Conservation (phyloP, 2,797 vertebrate species). For the Chiloscyllium punctatum region DNA sequence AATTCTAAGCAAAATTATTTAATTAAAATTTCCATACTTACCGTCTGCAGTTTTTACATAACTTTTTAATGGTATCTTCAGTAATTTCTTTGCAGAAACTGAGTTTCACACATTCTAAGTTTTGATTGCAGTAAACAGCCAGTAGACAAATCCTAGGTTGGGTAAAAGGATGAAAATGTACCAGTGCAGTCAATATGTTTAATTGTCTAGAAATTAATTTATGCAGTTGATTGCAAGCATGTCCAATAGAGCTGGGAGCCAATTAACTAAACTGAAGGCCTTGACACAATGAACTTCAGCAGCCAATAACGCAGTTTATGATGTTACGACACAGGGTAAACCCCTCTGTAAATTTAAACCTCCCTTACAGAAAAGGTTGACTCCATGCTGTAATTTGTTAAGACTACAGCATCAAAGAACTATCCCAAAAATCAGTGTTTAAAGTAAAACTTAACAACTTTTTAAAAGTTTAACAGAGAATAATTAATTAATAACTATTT, state of each 20-base stretch:
- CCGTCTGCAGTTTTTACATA: conserved; percentile 49
- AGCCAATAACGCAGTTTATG: neutral
- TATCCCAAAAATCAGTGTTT: no score
- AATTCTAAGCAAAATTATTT: neutral
- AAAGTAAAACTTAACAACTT: no score
- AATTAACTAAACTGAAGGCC: neutral
- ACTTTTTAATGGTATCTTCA: conserved; percentile 48
- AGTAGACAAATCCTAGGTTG: conserved; percentile 48
- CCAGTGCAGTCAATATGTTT: neutral
- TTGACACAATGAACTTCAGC: neutral
- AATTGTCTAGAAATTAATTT: neutral
- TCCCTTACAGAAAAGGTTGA: no score
- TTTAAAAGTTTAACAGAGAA: no score
- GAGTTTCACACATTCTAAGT: conserved; percentile 54
- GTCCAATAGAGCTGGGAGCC: neutral
- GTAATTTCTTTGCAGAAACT: conserved; percentile 55
- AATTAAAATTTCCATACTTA: conserved; percentile 39
- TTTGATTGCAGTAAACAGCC: conserved; percentile 52
- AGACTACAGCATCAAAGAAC: no score
- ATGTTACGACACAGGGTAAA: neutral
- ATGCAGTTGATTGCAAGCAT: neutral
- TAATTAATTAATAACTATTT: no score
- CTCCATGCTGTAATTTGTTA: no score
- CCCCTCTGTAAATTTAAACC: no score
- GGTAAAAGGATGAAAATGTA: neutral